Evolutionary conservation across 2,113 vertebrate genomes (phyloP).

Genomic region (Phrynosoma blainvillii): DNA sequence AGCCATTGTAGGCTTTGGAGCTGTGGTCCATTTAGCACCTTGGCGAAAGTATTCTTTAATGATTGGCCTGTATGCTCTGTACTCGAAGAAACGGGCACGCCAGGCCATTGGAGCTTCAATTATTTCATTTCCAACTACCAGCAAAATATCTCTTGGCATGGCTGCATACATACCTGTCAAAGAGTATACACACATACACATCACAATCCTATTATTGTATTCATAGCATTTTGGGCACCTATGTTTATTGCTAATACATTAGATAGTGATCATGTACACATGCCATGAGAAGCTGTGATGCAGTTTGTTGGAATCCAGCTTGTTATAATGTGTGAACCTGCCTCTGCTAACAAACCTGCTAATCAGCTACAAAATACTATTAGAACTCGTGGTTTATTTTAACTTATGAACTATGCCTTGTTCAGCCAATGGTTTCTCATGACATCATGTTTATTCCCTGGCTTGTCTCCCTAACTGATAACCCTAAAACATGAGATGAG

Average conservation of each 20-base stretch:
- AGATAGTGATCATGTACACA: too few relatives aligned
- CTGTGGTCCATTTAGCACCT: constrained; percentile 97
- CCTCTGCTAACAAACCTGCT: too few relatives aligned
- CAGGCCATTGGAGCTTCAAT: constrained; percentile 99
- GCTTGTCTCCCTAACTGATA: too few relatives aligned
- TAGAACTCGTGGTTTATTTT: too few relatives aligned
- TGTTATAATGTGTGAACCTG: too few relatives aligned
- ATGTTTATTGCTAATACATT: not conserved
- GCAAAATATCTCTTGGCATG: constrained; percentile 96
- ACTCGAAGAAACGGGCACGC: constrained; percentile 98
- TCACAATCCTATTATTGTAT: not conserved
- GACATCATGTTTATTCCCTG: too few relatives aligned
- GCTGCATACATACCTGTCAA: constrained; percentile 94
- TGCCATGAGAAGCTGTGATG: too few relatives aligned
- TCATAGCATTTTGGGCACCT: not conserved
- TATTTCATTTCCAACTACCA: constrained; percentile 97
- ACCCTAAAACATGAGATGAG: too few relatives aligned
- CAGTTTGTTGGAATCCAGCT: too few relatives aligned
- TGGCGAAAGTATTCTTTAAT: constrained; percentile 96
- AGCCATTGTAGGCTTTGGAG: constrained; percentile 96
- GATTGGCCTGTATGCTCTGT: constrained; percentile 91
- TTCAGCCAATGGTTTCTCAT: too few relatives aligned
- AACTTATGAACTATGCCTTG: too few relatives aligned
- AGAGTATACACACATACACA: not conserved
- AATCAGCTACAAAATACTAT: too few relatives aligned